Evolutionary conservation across 2,888 invertebrate species (phyloP).

Genomic region (Pheosia tremula): DNA sequence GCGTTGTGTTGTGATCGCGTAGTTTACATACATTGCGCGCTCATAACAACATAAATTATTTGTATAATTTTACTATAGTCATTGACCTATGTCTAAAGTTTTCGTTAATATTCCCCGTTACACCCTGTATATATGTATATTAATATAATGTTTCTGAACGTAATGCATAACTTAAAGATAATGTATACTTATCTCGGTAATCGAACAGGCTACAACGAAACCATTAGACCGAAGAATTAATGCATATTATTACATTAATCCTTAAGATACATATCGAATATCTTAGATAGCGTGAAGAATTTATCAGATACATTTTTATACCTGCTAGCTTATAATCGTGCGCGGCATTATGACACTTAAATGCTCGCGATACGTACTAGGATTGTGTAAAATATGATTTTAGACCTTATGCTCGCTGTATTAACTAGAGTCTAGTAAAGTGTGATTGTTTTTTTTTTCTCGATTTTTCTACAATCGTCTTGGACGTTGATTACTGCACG

Average conservation of each 20-base stretch:
- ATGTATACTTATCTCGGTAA: background rate
- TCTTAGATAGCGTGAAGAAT: background rate
- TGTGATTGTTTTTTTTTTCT: constrained; percentile 17
- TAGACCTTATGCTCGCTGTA: background rate
- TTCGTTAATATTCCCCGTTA: no score
- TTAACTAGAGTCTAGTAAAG: background rate
- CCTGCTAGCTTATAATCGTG: background rate
- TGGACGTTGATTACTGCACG: constrained; percentile 25
- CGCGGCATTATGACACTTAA: background rate
- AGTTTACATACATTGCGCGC: no score
- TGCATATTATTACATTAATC: constrained; percentile 15
- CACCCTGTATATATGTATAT: no score
- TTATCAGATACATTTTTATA: no score
- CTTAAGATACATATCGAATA: background rate
- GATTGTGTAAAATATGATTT: no score
- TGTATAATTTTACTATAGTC: no score
- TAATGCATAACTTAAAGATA: no score
- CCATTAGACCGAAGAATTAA: constrained; percentile 11
- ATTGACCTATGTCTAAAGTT: no score
- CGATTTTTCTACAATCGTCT: constrained; percentile 14
- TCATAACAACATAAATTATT: no score
- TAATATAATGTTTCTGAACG: no score
- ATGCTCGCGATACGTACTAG: background rate
- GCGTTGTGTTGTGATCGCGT: no score
- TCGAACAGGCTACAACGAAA: constrained; percentile 1